Conservation (phyloP, 2,888 invertebrate genomes). For the Drosophila borealis region DNA sequence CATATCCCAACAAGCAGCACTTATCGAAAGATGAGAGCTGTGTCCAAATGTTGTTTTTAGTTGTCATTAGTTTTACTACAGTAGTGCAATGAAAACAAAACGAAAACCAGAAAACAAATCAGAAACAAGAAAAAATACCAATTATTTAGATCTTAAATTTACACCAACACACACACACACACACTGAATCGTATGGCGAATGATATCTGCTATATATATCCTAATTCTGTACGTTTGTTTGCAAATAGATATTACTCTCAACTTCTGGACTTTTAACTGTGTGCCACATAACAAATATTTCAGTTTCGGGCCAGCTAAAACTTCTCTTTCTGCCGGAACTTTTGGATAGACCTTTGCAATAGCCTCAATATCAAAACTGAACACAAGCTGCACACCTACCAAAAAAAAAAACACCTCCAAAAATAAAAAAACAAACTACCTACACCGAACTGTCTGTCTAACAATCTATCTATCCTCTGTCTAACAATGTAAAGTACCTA, state of each 20-base stretch:
- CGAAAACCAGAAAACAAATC: conserved; percentile 37
- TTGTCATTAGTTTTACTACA: conserved; percentile 77
- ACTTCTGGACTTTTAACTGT: conserved; percentile 55
- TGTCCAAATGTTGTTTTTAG: conserved; percentile 72
- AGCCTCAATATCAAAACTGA: conserved; percentile 32
- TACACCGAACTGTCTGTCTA: conserved; percentile 30
- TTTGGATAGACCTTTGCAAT: conserved; percentile 65
- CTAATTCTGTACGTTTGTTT: conserved; percentile 63
- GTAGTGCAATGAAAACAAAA: conserved; percentile 73
- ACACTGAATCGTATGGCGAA: conserved; percentile 56
- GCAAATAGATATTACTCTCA: conserved; percentile 63
- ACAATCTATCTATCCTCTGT: conserved; percentile 35
- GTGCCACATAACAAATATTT: conserved; percentile 51
- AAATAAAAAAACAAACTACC: conserved; percentile 3
- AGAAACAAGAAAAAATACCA: conserved; percentile 71
- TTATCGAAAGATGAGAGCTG: no score
- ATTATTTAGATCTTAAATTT: conserved; percentile 69
- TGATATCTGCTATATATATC: conserved; percentile 45
- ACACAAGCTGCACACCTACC: conserved; percentile 36
- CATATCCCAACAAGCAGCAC: conserved; percentile 3
- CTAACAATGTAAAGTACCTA: conserved; percentile 49
- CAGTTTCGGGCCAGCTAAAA: conserved; percentile 63
- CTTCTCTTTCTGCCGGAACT: conserved; percentile 55
- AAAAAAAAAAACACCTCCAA: conserved; percentile 32
- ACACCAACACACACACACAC: conserved; percentile 13